Evolutionary conservation across 2,797 vertebrate genomes (phyloP), one percentile per base, ranked within the genome.

Genomic region (Staurois parvus): DNA sequence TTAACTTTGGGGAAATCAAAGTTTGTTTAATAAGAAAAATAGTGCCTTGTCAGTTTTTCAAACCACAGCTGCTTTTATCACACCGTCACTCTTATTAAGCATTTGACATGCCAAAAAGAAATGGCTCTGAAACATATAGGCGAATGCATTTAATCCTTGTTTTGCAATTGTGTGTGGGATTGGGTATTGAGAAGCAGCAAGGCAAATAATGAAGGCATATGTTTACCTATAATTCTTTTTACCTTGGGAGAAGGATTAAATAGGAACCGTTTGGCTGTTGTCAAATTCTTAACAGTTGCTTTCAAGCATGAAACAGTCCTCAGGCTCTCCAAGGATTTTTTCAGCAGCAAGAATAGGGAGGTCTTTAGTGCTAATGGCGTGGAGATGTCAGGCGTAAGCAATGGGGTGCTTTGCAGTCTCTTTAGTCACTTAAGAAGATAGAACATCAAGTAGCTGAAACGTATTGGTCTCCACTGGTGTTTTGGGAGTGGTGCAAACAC

Each of bases 181-280:
- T 93, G 92, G 92, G 93, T 94, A 95, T 95, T 95, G 93, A 95
- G 95, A 95, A 92, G 95, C 95, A 95, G 94, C 94, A 96, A 95
- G 95, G 95, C 95, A 95, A 95, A 95, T 96, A 96, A 96, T 96
- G 94, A 95, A 96, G 95, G 94, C 95, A 96, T 95, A 95, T 96
- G 95, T 96, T 96, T 96, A 96, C 94, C 94, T 95, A 94, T 95
- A 94, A 95, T 95, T 95, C 95, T 94, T 94, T 94, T 95, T 94
- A 95, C 95, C 95, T 94, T 94, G 95, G 95, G 95, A 95, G 92
- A 95, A 93, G 94, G 95, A 96, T 97, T 96, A 96, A 96, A 95
- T 95, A 92, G 94, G 93, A 96, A 93, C 94, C 93, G 94, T 94
- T 96, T 94, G 95, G 93, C 94, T 95, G 94, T 96, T 96, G 95